Evolutionary conservation across 2,888 invertebrate species (phyloP), one percentile per base, ranked within the genome.

Genomic region (Leistus spinibarbis): DNA sequence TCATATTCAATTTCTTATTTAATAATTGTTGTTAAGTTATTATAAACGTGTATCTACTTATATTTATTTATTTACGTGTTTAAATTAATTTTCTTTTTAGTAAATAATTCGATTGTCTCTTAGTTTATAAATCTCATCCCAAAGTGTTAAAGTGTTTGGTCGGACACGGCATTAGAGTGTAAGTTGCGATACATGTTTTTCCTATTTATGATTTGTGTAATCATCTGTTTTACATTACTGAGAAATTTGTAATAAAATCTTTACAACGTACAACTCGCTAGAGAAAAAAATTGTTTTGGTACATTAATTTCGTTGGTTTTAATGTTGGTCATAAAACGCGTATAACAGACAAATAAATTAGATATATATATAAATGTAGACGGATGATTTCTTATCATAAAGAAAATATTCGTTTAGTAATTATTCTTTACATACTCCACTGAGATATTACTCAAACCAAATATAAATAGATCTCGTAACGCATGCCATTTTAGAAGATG

Each of bases 231-330:
- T 56, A 68, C 68, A 68, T 68, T 68, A 68, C 68, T 68, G 16
- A 68, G 68, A 68, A 68, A 68, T 68, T 68, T 27, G 56, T 68
- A 68, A 68, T 68, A 68, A 68, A 68, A 54, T n/a, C 57, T 68
- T 68, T 68, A 68, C 20, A 54, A 40, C 7, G 40, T 40, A 40
- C 40, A 3, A 40, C 40, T 57, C 10, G 62, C 27, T 3, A 2
- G 27, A 54, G 63, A 70, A 70, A 63, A 62, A 70, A 70, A 57
- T 62, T 62, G 62, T 70, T 70, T 63, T 70, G 54, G 70, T 62
- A 70, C 70, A 70, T 70, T 70, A 70, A 70, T 70, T 70, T 70
- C 23, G 54, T 63, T 54, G 23, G 63, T 23, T 70, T 69, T 70
- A 70, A 63, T 63, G 54, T 17, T 16, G 4, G 54, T 16, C 16